These are phyloP conservation scores for Manduca sexta DNA, from an alignment of 1,140 invertebrate species.

Conservation along the genomic window DNA sequence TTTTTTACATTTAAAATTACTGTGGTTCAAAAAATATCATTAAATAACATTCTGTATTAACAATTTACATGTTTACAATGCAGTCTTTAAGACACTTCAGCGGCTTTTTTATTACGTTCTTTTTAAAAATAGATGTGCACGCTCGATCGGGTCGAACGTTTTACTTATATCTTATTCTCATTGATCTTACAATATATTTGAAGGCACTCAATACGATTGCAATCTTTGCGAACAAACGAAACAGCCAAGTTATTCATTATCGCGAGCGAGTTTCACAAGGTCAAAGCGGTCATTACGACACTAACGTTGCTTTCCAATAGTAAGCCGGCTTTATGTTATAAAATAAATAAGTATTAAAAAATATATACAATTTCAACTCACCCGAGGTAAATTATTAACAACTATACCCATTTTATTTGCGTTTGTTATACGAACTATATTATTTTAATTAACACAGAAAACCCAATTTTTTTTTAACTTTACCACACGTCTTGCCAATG, in stretches of 20 bases:
- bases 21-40: no score
- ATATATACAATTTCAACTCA: conserved; percentile 34
- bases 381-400: conserved; percentile 56
- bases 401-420: conserved; percentile 56
- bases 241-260: conserved; percentile 49
- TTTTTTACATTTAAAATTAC: no score
- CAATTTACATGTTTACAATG: no score
- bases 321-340: conserved; percentile 32
- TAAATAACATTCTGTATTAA: no score
- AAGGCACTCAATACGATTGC: conserved; percentile 13
- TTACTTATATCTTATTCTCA: no score
- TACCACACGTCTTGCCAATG: conserved; percentile 52
- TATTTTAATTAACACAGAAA: conserved; percentile 26
- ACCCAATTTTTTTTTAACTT: conserved; percentile 27
- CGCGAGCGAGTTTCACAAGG: conserved; percentile 69
- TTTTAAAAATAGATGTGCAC: no score
- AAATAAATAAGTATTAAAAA: conserved; percentile 24
- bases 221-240: conserved; percentile 32
- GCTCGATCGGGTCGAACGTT: no score
- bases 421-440: conserved; percentile 11
- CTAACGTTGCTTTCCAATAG: conserved; percentile 65
- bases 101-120: no score
- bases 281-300: conserved; percentile 72
- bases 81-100: no score
- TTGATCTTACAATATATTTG: conserved; percentile 1